phyloP scores from a whole-genome alignment of 2,888 invertebrate species.

The Pristionchus exspectatus region DNA sequence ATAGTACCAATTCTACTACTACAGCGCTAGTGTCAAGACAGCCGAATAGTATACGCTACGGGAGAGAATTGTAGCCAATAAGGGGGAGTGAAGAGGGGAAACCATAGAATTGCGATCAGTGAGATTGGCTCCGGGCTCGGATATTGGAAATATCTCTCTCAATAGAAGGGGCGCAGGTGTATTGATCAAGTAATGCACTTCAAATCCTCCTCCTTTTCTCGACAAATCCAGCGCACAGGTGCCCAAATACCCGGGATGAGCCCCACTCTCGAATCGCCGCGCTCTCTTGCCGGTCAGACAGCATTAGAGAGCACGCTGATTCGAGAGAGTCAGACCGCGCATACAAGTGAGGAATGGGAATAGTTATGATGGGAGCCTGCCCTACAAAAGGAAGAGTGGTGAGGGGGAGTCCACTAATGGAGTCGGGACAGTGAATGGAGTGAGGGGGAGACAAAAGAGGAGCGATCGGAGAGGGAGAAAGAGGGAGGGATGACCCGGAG shows the following conservation, averaged over 20 bases:
- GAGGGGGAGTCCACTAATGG: background rate
- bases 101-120: background rate
- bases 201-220: background rate
- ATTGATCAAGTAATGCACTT: conserved; percentile 21
- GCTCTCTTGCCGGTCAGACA: background rate
- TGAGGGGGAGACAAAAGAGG: background rate
- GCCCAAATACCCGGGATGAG: conserved; percentile 1
- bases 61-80: background rate
- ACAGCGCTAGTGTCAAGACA: background rate
- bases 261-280: background rate
- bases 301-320: background rate
- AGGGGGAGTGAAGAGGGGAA: background rate
- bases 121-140: background rate
- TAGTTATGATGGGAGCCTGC: conserved; percentile 35
- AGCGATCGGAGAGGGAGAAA: background rate
- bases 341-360: background rate
- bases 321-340: background rate
- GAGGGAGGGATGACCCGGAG: conserved; percentile 29
- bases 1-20: background rate
- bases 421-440: conserved; percentile 1
- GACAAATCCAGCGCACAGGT: conserved; percentile 11
- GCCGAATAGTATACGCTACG: background rate
- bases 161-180: conserved; percentile 31
- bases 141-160: background rate
- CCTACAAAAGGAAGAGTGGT: conserved; percentile 32